Evolutionary conservation across 1,140 invertebrate species (phyloP).

Genomic region (Homalodisca vitripennis): DNA sequence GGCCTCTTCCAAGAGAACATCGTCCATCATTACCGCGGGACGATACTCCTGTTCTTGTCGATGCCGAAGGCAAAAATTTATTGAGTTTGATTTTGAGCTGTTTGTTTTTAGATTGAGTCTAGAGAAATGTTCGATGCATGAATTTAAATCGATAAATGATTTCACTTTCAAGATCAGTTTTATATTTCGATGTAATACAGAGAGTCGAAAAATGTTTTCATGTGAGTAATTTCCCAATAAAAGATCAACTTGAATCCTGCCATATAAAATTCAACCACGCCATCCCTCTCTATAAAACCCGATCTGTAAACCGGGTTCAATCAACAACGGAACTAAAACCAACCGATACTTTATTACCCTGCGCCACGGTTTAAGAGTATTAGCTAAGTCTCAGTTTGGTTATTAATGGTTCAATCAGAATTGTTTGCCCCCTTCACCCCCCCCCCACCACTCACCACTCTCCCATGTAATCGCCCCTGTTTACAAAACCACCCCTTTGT

Average conservation of each 20-base stretch:
- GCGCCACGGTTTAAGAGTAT: neutral
- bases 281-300: neutral
- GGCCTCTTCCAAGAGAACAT: too few relatives aligned
- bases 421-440: slow-evolving; percentile 3
- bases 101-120: too few relatives aligned
- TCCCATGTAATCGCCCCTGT: slow-evolving; percentile 17
- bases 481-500: slow-evolving; percentile 5
- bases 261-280: neutral
- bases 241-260: neutral
- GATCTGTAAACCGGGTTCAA: neutral
- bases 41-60: too few relatives aligned
- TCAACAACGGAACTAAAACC: neutral
- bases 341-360: neutral
- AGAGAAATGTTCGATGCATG: too few relatives aligned
- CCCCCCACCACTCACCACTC: too few relatives aligned
- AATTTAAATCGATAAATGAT: too few relatives aligned
- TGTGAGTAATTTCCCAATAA: neutral
- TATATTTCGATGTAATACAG: too few relatives aligned
- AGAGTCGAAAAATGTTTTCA: neutral
- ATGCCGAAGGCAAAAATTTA: too few relatives aligned
- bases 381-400: neutral
- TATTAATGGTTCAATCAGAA: slow-evolving; percentile 10
- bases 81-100: too few relatives aligned
- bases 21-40: too few relatives aligned
- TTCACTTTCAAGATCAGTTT: too few relatives aligned